Conservation (phyloP, 2,113 vertebrate genomes). For the Dolichotis patagonum region DNA sequence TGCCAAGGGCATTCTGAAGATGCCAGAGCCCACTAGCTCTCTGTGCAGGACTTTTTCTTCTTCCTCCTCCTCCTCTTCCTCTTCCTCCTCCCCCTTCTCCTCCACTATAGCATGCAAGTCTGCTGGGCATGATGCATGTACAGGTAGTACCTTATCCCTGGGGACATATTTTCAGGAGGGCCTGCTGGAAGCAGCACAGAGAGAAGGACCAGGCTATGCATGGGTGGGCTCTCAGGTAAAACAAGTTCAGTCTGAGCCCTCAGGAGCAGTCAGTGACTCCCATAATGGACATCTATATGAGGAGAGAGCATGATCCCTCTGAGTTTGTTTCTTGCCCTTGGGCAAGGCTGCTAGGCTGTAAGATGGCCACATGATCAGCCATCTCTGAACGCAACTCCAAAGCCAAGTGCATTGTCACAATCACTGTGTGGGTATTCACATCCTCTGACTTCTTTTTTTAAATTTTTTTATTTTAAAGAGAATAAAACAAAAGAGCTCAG, state of each 20-base stretch:
- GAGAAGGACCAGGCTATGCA: background rate
- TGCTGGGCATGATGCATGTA: background rate
- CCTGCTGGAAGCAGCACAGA: background rate
- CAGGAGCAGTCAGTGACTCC: background rate
- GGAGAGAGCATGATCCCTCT: background rate
- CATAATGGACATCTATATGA: too few relatives aligned
- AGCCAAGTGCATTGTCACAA: background rate
- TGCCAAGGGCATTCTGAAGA: background rate
- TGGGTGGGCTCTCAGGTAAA: background rate
- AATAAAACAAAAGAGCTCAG: too few relatives aligned
- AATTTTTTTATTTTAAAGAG: too few relatives aligned
- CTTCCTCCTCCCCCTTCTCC: too few relatives aligned
- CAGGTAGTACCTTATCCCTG: background rate
- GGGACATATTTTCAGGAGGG: background rate
- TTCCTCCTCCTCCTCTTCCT: too few relatives aligned
- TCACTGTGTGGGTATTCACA: fast-evolving
- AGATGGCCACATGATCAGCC: background rate
- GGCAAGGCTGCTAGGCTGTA: too few relatives aligned
- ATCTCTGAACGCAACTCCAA: background rate
- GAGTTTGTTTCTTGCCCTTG: background rate
- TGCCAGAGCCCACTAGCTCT: too few relatives aligned
- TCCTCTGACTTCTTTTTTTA: background rate
- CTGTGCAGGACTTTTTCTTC: background rate
- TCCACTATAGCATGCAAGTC: background rate
- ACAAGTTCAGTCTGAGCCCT: background rate